Evolutionary conservation across 2,888 invertebrate genomes (phyloP).

Genomic region (Tenthredo distinguenda): DNA sequence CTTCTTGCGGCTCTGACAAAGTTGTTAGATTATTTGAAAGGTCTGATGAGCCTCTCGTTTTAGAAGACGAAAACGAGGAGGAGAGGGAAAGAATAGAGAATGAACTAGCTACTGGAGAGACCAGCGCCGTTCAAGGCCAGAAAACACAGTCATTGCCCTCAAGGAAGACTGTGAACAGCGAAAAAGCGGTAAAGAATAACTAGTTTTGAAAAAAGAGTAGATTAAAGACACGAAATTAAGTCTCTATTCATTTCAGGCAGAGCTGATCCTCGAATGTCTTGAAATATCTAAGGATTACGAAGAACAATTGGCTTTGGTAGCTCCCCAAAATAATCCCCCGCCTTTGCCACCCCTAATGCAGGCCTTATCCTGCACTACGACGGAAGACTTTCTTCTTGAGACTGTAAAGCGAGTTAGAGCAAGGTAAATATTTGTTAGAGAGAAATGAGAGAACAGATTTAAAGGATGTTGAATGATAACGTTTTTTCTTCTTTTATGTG

Average conservation of each 20-base stretch:
- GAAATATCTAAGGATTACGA: conserved; percentile 86
- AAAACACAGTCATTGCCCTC: conserved; percentile 91
- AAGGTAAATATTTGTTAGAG: conserved; percentile 80
- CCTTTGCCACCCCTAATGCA: conserved; percentile 89
- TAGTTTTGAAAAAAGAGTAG: conserved; percentile 2
- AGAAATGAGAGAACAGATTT: not conserved
- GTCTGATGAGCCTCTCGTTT: conserved; percentile 93
- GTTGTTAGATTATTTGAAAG: conserved; percentile 92
- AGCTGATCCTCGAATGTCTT: conserved; percentile 94
- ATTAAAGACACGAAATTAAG: not conserved
- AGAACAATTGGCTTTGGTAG: conserved; percentile 81
- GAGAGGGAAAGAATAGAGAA: conserved; percentile 87
- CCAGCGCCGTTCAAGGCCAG: conserved; percentile 84
- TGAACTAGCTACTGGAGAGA: conserved; percentile 87
- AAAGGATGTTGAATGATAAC: not conserved
- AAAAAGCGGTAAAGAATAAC: conserved; percentile 86
- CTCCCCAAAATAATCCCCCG: conserved; percentile 79
- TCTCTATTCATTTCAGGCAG: conserved; percentile 81
- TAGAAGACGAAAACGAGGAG: conserved; percentile 95
- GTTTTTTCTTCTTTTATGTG: conserved; percentile 52
- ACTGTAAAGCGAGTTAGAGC: conserved; percentile 89
- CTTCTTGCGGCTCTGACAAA: conserved; percentile 92
- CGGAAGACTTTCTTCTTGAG: conserved; percentile 90
- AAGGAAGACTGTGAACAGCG: conserved; percentile 92
- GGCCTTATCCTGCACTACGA: conserved; percentile 86